These are phyloP conservation scores for Tetranychus truncatus DNA, from an alignment of 2,888 invertebrate species.

Conservation along the genomic window DNA sequence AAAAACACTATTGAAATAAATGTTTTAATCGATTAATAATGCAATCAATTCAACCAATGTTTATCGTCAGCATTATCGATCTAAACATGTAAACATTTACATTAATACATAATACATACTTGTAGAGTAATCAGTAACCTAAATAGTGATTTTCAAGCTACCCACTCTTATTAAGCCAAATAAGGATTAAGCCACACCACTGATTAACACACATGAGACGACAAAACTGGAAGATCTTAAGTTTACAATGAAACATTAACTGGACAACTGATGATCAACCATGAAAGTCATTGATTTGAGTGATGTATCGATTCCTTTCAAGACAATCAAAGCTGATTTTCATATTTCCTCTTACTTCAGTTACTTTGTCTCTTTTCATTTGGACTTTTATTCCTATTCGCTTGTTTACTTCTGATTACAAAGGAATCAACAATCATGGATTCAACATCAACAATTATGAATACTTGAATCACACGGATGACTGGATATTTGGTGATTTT, in stretches of 20 bases:
- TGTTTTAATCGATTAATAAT: no score
- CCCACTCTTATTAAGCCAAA: background rate
- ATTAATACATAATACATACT: no score
- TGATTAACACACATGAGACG: background rate
- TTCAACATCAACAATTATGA: background rate
- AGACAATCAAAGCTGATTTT: background rate
- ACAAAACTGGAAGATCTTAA: background rate
- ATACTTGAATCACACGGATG: background rate
- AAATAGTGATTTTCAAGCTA: background rate
- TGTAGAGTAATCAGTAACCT: background rate
- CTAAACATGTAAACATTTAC: no score
- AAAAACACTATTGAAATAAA: no score
- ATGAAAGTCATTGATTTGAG: background rate
- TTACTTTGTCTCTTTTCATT: background rate
- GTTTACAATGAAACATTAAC: background rate
- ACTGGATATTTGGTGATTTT: background rate
- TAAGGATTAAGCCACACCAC: background rate
- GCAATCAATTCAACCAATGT: no score
- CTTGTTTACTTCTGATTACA: background rate
- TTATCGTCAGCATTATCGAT: no score
- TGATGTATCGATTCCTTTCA: background rate
- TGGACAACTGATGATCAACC: background rate
- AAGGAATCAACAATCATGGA: background rate
- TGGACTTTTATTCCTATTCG: background rate
- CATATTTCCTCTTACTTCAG: background rate